These are phyloP conservation scores for Andrena praecox DNA, from an alignment of 2,888 invertebrate species.

Conservation along the genomic window DNA sequence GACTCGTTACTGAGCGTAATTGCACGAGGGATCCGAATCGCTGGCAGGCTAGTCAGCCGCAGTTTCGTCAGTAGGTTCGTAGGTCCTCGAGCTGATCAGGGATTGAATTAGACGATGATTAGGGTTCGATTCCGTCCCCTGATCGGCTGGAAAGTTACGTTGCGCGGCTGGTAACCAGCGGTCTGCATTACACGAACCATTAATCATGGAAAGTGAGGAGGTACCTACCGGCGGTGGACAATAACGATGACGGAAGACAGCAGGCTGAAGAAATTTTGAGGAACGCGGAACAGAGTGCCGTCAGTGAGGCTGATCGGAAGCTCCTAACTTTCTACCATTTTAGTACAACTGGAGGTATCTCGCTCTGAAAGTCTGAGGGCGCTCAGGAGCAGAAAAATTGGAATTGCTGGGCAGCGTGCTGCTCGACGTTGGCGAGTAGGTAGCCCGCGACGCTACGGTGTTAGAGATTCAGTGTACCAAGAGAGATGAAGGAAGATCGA, in stretches of 20 bases:
- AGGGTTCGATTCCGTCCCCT: constrained; percentile 25
- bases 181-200: constrained; percentile 16
- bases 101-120: constrained; percentile 45
- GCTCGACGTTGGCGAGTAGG: neutral
- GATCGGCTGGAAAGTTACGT: constrained; percentile 30
- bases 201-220: constrained; percentile 25
- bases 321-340: neutral
- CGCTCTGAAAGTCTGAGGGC: neutral
- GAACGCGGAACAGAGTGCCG: neutral
- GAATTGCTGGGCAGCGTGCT: too few relatives aligned
- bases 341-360: neutral
- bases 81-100: constrained; percentile 25
- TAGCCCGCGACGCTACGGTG: neutral
- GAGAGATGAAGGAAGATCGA: neutral
- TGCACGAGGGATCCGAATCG: neutral
- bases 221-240: constrained; percentile 3
- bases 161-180: constrained; percentile 36
- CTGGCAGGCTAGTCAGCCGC: neutral
- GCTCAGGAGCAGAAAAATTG: too few relatives aligned
- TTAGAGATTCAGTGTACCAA: neutral
- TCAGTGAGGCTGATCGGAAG: neutral
- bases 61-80: constrained; percentile 33
- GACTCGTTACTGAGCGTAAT: constrained; percentile 3
- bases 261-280: neutral
- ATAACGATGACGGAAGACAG: constrained; percentile 14